phyloP scores from a whole-genome alignment of 2,797 vertebrate genomes.

The Bucorvus abyssinicus region DNA sequence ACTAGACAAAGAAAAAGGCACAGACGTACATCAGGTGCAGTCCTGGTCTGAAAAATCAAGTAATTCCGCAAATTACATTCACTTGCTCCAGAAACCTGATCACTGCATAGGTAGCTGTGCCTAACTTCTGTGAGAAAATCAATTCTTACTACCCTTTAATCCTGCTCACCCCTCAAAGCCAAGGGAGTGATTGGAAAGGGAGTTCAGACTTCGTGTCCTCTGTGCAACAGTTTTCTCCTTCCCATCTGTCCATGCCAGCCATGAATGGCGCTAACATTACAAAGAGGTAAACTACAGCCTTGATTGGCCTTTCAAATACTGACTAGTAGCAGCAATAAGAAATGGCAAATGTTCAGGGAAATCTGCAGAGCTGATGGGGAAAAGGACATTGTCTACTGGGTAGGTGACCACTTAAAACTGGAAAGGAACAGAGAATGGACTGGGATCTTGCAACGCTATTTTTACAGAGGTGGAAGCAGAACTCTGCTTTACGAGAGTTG shows the following conservation, averaged over 20 bases:
- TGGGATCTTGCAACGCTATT: neutral
- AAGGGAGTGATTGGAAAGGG: neutral
- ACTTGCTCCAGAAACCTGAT: slow-evolving; percentile 30
- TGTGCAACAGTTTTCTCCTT: neutral
- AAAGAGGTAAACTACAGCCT: neutral
- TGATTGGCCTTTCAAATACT: neutral
- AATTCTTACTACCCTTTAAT: slow-evolving; percentile 45
- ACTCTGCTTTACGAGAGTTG: neutral
- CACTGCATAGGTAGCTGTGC: neutral
- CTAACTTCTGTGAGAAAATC: slow-evolving; percentile 36
- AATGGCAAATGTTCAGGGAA: neutral
- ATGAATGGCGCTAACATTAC: neutral
- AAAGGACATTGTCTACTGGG: neutral
- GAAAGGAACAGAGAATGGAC: neutral
- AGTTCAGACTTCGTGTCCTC: neutral
- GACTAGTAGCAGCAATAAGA: neutral
- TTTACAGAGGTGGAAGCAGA: neutral
- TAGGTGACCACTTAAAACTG: neutral
- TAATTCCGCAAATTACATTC: slow-evolving; percentile 34
- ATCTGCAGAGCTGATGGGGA: neutral
- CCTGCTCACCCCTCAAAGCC: slow-evolving; percentile 1
- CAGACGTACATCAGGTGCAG: neutral
- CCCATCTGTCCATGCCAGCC: neutral
- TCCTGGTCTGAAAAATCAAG: slow-evolving; percentile 30
- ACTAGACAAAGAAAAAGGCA: neutral